Evolutionary conservation across 2,113 vertebrate genomes (phyloP), one percentile per base, ranked within the genome.

Genomic region (Perca fluviatilis): DNA sequence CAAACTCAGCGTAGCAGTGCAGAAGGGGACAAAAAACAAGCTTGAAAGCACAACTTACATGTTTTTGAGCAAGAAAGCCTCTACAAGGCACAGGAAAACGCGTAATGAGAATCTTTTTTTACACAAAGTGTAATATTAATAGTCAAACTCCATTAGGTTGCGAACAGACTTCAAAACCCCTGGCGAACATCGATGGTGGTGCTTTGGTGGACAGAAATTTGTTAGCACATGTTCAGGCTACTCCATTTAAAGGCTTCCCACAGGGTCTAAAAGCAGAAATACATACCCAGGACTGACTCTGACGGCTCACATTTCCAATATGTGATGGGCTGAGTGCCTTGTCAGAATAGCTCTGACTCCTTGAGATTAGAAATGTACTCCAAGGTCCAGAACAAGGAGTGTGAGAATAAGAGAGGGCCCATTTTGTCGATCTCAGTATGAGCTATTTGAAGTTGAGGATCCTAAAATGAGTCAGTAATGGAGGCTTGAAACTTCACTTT

Each of bases 401-500:
- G 61, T 63, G 47, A 63, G 74, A 69, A 61, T 43, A 82, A 69
- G 73, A 57, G 67, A 49, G 56, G 75, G 40, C 25, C 75, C 61
- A 77, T 89, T 87, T 79, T 58, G 36, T 47, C 27, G 60, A 61
- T 83, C 66, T 83, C 74, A 21, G 67, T 57, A 46, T 78, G 77
- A 84, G 69, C 78, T 83, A 70, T 85, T 84, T 89, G 72, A 88
- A 83, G 60, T 66, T 33, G 47, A 70, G 77, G 77, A 73, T 88
- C 67, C 86, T 53, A 50, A 82, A 89, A 91, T 70, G 81, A 85
- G 62, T 77, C 79, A 3, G 74, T 82, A 86, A 87, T 84, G 77
- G 85, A 81, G 75, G 83, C 83, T 43, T 77, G 66, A 43, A 86
- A 92, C 84, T 85, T 80, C 76, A 75, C 74, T 84, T 61, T 82